phyloP scores from a whole-genome alignment of 37 sponge, comb jelly and placozoan genomes.

The Tethya wilhelma region DNA sequence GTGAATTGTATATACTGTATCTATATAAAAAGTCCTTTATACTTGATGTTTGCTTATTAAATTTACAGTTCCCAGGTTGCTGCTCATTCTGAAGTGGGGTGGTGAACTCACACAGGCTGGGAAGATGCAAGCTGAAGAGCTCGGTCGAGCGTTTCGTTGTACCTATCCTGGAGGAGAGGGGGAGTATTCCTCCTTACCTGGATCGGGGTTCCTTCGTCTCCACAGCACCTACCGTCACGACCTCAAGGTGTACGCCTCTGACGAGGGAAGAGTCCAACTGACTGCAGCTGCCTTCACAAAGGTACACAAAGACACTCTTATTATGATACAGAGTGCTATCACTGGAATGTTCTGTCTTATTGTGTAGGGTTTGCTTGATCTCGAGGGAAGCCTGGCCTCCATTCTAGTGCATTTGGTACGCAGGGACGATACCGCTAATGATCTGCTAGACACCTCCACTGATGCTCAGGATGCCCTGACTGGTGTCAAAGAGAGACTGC shows the following conservation, averaged over 20 bases:
- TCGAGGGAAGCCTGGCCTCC: constrained; percentile 90
- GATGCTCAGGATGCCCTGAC: constrained; percentile 66
- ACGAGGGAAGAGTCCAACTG: constrained; percentile 95
- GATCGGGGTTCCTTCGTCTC: constrained; percentile 90
- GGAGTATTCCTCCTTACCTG: constrained; percentile 73
- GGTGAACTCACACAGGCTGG: constrained; percentile 92
- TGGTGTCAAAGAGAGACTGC: constrained; percentile 59
- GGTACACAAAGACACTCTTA: constrained; percentile 45
- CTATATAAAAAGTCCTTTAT: no score
- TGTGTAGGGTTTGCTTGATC: constrained; percentile 83
- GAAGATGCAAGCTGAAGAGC: constrained; percentile 78
- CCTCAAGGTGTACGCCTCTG: constrained; percentile 96
- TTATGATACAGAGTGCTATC: no score
- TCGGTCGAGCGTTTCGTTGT: constrained; percentile 87
- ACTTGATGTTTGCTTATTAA: no score
- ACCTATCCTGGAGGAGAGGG: constrained; percentile 93
- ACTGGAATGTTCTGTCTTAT: no score
- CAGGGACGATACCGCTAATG: constrained; percentile 84
- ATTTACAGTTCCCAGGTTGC: constrained; percentile 43
- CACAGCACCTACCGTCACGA: constrained; percentile 98
- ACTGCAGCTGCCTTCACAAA: constrained; percentile 98
- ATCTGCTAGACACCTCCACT: constrained; percentile 83
- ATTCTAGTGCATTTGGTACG: constrained; percentile 87
- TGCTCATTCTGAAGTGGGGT: constrained; percentile 96
- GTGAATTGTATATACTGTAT: no score